Evolutionary conservation across 2,888 invertebrate species (phyloP), one percentile per base, ranked within the genome.

Genomic region (Cephus pulcher): DNA sequence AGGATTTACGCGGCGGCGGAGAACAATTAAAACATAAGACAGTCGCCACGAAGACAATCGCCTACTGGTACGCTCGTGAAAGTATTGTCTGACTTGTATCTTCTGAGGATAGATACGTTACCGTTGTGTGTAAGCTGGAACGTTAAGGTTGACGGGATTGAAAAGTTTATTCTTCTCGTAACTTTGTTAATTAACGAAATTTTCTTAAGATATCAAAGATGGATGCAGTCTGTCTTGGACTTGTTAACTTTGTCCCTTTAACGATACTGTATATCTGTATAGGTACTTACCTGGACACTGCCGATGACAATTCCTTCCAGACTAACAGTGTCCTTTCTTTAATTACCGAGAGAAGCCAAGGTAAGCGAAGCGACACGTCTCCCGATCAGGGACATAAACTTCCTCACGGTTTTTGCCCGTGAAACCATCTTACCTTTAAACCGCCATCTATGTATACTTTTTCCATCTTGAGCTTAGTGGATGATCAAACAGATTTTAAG

Each of bases 1-100:
- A 89, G 87, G 85, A 89, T 89, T 89, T 89, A 88, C 87, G 86
- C 86, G 81, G 82, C 84, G 84, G 82, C 84, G 79, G 86, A 84
- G 88, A 88, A 88, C 88, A 89, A 89, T 88, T 89, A 88, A 89
- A 88, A 84, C 85, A 82, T 86, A 86, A 86, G 84, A 84, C 84
- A 84, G 80, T 82, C 79, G 83, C 83, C 82, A 82, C 82, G 80
- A 69, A 77, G 80, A 84, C 80, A 81, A 84, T 82, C 83, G 71
- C 71, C 33, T 33, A 15, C 71, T 71, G 33, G 71, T 9, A 37
- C 68, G 78, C 11, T 79, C 68, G 82, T 4, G 70, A 76, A 83
- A 80, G 37, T 75, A 79, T 84, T 82, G 82, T 83, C 85, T 73
- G 2, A 56, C 23, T 56, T 56, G 56, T 56, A 56, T 23, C 56